Conservation (phyloP, 2,888 invertebrate species). For the Pocota personata region DNA sequence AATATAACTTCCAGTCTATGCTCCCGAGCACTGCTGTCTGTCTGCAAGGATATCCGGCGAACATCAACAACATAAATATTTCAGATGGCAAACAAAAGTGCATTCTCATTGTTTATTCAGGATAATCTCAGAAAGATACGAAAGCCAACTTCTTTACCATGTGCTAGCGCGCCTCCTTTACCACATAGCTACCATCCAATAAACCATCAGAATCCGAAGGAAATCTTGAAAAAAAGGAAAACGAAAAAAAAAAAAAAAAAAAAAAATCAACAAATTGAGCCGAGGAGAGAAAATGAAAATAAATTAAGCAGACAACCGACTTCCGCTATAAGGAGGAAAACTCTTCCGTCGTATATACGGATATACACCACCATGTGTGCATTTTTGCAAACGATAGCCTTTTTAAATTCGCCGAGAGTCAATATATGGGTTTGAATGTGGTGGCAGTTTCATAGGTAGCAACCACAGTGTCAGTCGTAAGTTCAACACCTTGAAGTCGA, state of each 20-base stretch:
- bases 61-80: slow-evolving; percentile 56
- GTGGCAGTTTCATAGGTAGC: neutral
- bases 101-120: slow-evolving; percentile 66
- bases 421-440: neutral
- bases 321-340: slow-evolving; percentile 54
- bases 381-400: slow-evolving; percentile 53
- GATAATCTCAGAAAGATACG: slow-evolving; percentile 50
- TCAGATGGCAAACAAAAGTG: slow-evolving; percentile 58
- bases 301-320: slow-evolving; percentile 66
- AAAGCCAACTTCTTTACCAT: slow-evolving; percentile 46
- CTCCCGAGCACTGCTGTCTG: slow-evolving; percentile 15
- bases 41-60: slow-evolving; percentile 60
- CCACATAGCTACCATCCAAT: neutral
- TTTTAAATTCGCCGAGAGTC: slow-evolving; percentile 28
- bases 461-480: neutral
- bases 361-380: slow-evolving; percentile 6
- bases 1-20: neutral
- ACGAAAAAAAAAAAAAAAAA: neutral
- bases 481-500: neutral
- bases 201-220: slow-evolving; percentile 22
- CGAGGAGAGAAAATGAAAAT: slow-evolving; percentile 61
- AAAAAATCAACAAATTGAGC: neutral
- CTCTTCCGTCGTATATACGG: slow-evolving; percentile 33
- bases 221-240: slow-evolving; percentile 10
- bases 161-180: slow-evolving; percentile 43